Evolutionary conservation across 2,888 invertebrate species (phyloP), one percentile per base, ranked within the genome.

Genomic region (Ephialtes manifestator): DNA sequence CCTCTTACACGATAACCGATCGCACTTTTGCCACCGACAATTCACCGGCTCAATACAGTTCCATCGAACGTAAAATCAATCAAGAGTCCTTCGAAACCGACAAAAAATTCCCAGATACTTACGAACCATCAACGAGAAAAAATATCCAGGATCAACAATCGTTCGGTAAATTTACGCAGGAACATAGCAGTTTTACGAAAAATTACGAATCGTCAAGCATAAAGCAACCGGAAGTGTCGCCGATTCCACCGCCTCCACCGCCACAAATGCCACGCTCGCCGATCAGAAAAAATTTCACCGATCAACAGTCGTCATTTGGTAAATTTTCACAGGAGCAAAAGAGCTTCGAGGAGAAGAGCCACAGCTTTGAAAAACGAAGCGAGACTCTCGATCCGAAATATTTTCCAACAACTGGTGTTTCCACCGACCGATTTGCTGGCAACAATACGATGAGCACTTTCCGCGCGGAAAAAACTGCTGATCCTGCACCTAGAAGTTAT

Each of bases 1-100:
- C 75, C 2, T 75, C 89, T 0, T 90, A 90, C 63, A 75, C 86
- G 13, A 71, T 87, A 8, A 85, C 87, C 15, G 91, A 90, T 43
- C 89, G 82, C 1, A 86, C 85, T 18, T 85, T 88, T 8, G 60
- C 81, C 5, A 87, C 87, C 0, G 92, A 90, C 39, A 90, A 85
- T 82, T 90, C 90, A 1, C 88, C 91, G 0, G 89, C 89, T 4
- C 92, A 92, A 58, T 92, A 91, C 82, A 92, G 92, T 43, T 92
- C 93, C 0, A 91, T 92, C 35, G 92, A 93, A 77, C 89, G 91
- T 31, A 92, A 91, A 65, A 92, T 93, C 48, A 92, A 92, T 72
- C 89, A 90, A 53, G 92, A 92, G 10, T 78, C 83, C 10, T 90
- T 86, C 35, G 84, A 77, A 15, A 60, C 43, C n/a, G 78, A 83